These are phyloP conservation scores for Charanyca ferruginea DNA, from an alignment of 2,888 invertebrate species.

Conservation along the genomic window DNA sequence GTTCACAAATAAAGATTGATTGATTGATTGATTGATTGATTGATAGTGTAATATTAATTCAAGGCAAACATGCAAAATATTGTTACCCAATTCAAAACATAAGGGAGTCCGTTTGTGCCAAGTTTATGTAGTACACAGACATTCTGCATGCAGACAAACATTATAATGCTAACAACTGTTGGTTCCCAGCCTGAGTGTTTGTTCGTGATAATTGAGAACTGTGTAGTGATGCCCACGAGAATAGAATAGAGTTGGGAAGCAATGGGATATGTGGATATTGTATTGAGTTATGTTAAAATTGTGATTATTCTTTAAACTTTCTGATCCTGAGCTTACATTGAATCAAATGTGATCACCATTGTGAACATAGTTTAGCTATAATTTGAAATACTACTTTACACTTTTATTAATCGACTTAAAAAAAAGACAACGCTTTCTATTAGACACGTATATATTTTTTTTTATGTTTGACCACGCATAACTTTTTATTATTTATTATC, in stretches of 20 bases:
- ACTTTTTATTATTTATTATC: no score
- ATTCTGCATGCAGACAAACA: constrained; percentile 19
- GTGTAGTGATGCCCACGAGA: neutral
- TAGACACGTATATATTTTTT: no score
- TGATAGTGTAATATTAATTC: no score
- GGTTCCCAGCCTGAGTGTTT: constrained; percentile 35
- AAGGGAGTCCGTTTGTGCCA: neutral
- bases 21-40: no score
- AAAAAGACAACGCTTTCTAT: no score
- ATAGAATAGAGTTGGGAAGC: neutral
- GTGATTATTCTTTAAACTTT: neutral
- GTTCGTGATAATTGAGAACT: constrained; percentile 29
- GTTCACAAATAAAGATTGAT: no score
- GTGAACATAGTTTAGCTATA: no score
- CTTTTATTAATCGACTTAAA: no score
- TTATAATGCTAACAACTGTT: constrained; percentile 25
- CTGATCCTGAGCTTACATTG: neutral
- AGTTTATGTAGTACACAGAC: constrained; percentile 5
- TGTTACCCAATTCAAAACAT: neutral
- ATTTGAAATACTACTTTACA: no score
- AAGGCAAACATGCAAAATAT: no score
- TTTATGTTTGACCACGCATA: no score
- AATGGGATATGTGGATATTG: neutral
- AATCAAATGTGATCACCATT: no score
- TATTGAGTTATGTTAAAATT: neutral